These are phyloP conservation scores for Drosophila pseudoananassae DNA, from an alignment of 1,140 invertebrate species.

Conservation along the genomic window DNA sequence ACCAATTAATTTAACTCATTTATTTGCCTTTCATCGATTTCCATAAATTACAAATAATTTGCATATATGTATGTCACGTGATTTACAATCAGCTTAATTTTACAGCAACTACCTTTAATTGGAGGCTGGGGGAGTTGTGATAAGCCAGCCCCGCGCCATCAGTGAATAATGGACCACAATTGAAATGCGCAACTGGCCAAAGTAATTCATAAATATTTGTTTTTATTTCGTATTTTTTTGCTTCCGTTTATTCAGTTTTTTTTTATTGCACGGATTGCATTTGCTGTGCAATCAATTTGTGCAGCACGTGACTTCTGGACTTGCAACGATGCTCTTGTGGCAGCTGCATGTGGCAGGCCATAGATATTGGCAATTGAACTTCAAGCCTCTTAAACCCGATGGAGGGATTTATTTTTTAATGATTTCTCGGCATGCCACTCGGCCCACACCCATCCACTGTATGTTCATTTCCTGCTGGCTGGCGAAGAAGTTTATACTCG, in stretches of 20 bases:
- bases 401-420: conserved; percentile 34
- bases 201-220: conserved; percentile 61
- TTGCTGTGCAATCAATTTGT: conserved; percentile 54
- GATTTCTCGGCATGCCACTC: not conserved
- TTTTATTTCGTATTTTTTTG: conserved; percentile 13
- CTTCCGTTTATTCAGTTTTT: conserved; percentile 2
- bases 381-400: conserved; percentile 41
- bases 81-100: conserved; percentile 29
- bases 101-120: conserved; percentile 3
- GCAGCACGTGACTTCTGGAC: conserved; percentile 60
- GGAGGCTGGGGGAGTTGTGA: not conserved
- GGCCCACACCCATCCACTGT: not conserved
- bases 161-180: conserved; percentile 33
- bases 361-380: conserved; percentile 53
- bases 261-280: conserved; percentile 18
- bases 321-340: conserved; percentile 12
- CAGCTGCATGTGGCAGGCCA: conserved; percentile 52
- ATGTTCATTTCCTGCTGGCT: conserved; percentile 29
- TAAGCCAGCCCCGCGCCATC: not conserved
- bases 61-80: conserved; percentile 15
- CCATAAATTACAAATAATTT: conserved; percentile 56
- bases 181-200: conserved; percentile 44
- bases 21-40: conserved; percentile 42
- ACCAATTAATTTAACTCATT: conserved; percentile 62
- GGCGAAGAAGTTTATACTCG: conserved; percentile 59